Base-by-base conservation (phyloP, 2,113 vertebrate genomes). In the Scolopax mira region DNA sequence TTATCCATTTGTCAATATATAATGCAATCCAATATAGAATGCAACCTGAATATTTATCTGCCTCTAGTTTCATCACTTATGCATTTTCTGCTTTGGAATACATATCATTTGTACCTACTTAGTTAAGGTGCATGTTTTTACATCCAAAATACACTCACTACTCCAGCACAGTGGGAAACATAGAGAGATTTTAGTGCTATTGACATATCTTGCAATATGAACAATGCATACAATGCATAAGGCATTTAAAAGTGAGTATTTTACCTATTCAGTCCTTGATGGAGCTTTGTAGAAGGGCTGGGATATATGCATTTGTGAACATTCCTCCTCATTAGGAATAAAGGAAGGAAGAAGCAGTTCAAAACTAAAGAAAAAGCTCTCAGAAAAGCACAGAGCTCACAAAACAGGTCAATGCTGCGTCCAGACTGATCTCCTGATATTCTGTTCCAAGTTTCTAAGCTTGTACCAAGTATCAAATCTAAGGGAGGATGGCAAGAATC, bases 11-110 rank as follows among this genome's bases (percentile, higher is more conserved):
- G 79, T 93, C 87, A 92, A 94, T 79, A 85, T 72, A 90, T 81
- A 95, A 95, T 66, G 19, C 42, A 92, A 70, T 86, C 31, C 77
- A 77, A 81, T 73, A 58, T 79, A 85, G 90, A 97, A 93, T 55
- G 33, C 27, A 95, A 54, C 67, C 79, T 83, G 96, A 71, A 49
- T 86, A 64, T 82, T 94, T 95, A n/a, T 84, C 23, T 79, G n/a
- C 66, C 30, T 92, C 37, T 65, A 4, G 82, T 94, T 85, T 91
- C 48, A 81, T 71, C 58, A 31, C 18, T 86, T 69, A 21, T 57
- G 24, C 8, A 58, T 88, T 89, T 91, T 83, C 57, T 90, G 11
- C 7, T 49, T 65, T 86, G 72, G 35, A 82, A 82, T 41, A 87
- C 41, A 3, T 61, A 57, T n/a, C 30, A 84, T 37, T 51, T 82